Conservation (phyloP, 2,888 invertebrate genomes). For the Watsonalla binaria region DNA sequence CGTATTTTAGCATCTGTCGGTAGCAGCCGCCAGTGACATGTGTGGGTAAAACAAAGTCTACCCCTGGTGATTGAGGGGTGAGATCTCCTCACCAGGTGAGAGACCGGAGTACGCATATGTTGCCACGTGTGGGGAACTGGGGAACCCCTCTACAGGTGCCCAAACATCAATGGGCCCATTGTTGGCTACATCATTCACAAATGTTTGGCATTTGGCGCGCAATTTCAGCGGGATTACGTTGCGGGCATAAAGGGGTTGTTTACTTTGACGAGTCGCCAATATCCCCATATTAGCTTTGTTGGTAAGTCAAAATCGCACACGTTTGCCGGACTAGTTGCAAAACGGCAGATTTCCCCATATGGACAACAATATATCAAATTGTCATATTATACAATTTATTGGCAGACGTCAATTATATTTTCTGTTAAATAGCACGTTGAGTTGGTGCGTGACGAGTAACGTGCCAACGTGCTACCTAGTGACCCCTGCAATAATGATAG, state of each 20-base stretch:
- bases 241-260: constrained; percentile 50
- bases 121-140: constrained; percentile 61
- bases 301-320: constrained; percentile 4
- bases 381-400: neutral
- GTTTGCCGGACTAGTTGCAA: neutral
- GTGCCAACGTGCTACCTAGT: constrained; percentile 12
- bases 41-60: constrained; percentile 60
- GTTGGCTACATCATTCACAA: constrained; percentile 64
- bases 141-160: constrained; percentile 74
- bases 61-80: constrained; percentile 61
- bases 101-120: constrained; percentile 52
- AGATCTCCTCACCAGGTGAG: constrained; percentile 70
- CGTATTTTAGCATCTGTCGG: constrained; percentile 78
- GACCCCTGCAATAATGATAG: constrained; percentile 19
- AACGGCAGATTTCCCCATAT: too few relatives aligned
- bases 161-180: constrained; percentile 57
- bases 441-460: constrained; percentile 8
- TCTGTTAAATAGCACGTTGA: neutral
- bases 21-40: constrained; percentile 71
- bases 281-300: constrained; percentile 13
- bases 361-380: too few relatives aligned
- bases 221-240: constrained; percentile 53
- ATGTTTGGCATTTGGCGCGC: constrained; percentile 64
- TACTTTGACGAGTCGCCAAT: constrained; percentile 31
- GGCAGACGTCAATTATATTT: neutral